Percentiles rank a stretch among this genome's conserved stretches.
Conservation (phyloP, 2,113 vertebrate species). For the Anarrhichthys ocellatus region DNA sequence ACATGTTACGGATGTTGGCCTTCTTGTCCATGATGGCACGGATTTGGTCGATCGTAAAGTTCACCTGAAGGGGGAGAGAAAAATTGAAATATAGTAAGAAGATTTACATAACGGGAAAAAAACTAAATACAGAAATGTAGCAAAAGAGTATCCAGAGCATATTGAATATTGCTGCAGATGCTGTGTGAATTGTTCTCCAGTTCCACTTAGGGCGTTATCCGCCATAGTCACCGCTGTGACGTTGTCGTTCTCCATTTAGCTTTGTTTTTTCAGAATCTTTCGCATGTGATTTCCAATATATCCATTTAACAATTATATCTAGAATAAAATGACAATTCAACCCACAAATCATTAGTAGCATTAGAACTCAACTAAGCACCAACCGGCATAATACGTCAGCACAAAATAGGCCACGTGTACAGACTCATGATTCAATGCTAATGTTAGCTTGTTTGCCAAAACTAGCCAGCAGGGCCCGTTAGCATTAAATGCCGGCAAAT, state of each 20-base stretch:
- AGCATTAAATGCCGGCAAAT: slow-evolving; percentile 48
- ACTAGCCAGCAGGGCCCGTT: background rate
- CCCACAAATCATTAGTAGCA: accelerated
- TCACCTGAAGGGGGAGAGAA: slow-evolving; percentile 82
- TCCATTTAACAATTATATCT: accelerated
- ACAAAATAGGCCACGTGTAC: slow-evolving; percentile 77
- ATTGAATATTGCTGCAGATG: slow-evolving; percentile 10
- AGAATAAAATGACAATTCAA: accelerated
- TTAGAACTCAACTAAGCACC: accelerated
- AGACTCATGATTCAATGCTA: slow-evolving; percentile 59
- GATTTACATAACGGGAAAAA: accelerated
- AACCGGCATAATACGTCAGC: slow-evolving; percentile 24
- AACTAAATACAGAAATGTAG: too few species aligned
- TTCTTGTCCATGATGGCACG: slow-evolving; percentile 99
- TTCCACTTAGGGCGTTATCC: slow-evolving; percentile 43
- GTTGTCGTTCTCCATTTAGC: background rate
- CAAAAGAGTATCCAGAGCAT: too few species aligned
- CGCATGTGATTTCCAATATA: too few species aligned
- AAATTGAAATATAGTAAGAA: background rate
- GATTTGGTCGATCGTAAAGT: slow-evolving; percentile 98
- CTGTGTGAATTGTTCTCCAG: background rate
- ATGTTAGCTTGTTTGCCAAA: background rate
- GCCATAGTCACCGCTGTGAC: slow-evolving; percentile 38
- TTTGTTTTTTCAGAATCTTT: background rate
- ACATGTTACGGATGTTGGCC: slow-evolving; percentile 99